Conservation (phyloP, 2,888 invertebrate species). For the Eupithecia centaureata region DNA sequence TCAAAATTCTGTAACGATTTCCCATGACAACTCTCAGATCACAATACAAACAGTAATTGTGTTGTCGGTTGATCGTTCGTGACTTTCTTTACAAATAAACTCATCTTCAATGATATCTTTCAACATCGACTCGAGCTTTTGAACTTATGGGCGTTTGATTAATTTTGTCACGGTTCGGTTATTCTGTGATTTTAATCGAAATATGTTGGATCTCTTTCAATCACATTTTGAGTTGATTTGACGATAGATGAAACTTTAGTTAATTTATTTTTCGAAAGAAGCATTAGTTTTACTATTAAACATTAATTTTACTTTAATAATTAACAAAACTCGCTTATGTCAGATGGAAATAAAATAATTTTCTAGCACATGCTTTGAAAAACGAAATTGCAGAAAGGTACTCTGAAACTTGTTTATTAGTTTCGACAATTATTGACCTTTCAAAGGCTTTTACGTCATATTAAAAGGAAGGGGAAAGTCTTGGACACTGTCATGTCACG, state of each 20-base stretch:
- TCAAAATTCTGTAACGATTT: not conserved
- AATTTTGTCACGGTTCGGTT: not conserved
- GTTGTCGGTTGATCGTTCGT: conserved; percentile 33
- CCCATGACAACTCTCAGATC: conserved; percentile 1
- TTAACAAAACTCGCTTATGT: not conserved
- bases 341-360: not conserved
- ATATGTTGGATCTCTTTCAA: not conserved
- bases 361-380: not conserved
- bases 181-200: conserved; percentile 4
- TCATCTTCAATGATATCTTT: conserved; percentile 19
- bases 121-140: conserved; percentile 17
- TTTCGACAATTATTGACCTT: not conserved
- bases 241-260: not conserved
- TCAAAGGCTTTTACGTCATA: not conserved
- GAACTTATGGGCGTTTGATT: conserved; percentile 18
- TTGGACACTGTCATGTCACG: conserved; percentile 36
- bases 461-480: conserved; percentile 44
- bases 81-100: conserved; percentile 37
- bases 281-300: too few species aligned
- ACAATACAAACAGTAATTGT: conserved; percentile 32
- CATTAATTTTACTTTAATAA: too few species aligned
- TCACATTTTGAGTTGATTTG: not conserved
- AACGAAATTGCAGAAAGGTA: not conserved
- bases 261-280: not conserved
- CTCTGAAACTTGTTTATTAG: not conserved